These are phyloP conservation scores for Yponomeuta sedellus DNA, from an alignment of 2,888 invertebrate genomes.

Conservation along the genomic window DNA sequence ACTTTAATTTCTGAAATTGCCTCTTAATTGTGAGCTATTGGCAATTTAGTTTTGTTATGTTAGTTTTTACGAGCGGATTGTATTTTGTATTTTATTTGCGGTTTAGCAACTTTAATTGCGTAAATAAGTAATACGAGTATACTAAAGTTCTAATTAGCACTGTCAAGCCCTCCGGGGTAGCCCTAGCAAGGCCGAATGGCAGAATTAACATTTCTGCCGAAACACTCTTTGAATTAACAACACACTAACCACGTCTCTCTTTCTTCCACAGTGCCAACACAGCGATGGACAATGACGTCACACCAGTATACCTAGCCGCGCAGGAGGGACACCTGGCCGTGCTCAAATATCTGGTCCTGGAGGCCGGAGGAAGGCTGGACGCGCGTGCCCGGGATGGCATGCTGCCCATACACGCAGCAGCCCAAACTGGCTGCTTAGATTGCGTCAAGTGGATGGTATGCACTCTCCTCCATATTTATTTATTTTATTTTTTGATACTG, in stretches of 20 bases:
- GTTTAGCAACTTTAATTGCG: too few relatives aligned
- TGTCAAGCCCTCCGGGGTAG: too few relatives aligned
- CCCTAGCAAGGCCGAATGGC: too few relatives aligned
- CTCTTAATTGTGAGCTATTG: not conserved
- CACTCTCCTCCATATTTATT: too few relatives aligned
- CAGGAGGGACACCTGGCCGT: constrained; percentile 93
- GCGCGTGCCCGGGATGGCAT: constrained; percentile 92
- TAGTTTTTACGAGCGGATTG: not conserved
- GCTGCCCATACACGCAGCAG: constrained; percentile 93
- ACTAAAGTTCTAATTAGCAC: too few relatives aligned
- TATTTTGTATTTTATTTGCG: too few relatives aligned
- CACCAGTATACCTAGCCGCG: constrained; percentile 91
- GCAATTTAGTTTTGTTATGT: not conserved
- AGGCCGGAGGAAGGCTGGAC: constrained; percentile 88
- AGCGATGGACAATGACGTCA: constrained; percentile 95
- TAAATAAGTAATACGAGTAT: too few relatives aligned
- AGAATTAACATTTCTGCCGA: too few relatives aligned
- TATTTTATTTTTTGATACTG: too few relatives aligned
- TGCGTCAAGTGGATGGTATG: constrained; percentile 94
- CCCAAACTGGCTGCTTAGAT: constrained; percentile 91
- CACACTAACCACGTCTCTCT: not conserved
- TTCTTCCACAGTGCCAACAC: constrained; percentile 83
- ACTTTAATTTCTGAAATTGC: not conserved
- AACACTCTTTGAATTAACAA: not conserved
- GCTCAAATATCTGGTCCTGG: constrained; percentile 87